A percentile compares a stretch with the other conserved stretches of the same genome.
Conservation (phyloP, 2,797 vertebrate genomes). For the Premnoplex brunnescens region DNA sequence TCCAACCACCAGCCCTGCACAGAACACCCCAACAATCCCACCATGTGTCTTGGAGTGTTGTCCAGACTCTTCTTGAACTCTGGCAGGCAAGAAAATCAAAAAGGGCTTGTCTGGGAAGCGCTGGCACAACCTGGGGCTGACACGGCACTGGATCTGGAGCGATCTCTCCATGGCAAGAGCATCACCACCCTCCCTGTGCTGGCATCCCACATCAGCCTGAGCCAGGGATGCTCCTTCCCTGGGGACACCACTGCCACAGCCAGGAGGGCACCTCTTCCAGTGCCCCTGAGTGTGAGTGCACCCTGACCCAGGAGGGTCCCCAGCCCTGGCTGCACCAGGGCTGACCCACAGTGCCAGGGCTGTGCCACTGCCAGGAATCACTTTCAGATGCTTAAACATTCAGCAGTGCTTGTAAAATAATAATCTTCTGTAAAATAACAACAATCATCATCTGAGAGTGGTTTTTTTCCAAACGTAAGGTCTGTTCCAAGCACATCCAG, state of each 20-base stretch:
- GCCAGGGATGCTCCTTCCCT: accelerated
- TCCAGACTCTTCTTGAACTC: not conserved
- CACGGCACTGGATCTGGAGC: accelerated
- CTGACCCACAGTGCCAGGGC: accelerated
- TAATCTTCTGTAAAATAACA: not conserved
- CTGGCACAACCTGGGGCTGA: accelerated
- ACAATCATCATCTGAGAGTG: not conserved
- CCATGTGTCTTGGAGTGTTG: not conserved
- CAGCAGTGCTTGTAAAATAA: not conserved
- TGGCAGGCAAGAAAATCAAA: not conserved
- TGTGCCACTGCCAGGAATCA: accelerated
- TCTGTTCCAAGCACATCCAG: not conserved
- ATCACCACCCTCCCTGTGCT: not conserved
- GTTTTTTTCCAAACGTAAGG: accelerated
- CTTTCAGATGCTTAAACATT: not conserved
- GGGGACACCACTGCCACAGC: not conserved
- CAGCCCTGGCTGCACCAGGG: not conserved
- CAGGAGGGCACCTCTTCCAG: not conserved
- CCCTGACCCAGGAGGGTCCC: not conserved
- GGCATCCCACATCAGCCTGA: not conserved
- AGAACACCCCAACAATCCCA: not conserved
- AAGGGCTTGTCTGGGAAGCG: not conserved
- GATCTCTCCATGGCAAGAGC: accelerated
- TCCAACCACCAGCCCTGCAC: not conserved
- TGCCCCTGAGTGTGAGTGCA: accelerated